Percentiles rank a stretch among this genome's conserved stretches.
These are phyloP conservation scores for Drosophila funebris DNA, from an alignment of 1,140 invertebrate species.

Conservation along the genomic window DNA sequence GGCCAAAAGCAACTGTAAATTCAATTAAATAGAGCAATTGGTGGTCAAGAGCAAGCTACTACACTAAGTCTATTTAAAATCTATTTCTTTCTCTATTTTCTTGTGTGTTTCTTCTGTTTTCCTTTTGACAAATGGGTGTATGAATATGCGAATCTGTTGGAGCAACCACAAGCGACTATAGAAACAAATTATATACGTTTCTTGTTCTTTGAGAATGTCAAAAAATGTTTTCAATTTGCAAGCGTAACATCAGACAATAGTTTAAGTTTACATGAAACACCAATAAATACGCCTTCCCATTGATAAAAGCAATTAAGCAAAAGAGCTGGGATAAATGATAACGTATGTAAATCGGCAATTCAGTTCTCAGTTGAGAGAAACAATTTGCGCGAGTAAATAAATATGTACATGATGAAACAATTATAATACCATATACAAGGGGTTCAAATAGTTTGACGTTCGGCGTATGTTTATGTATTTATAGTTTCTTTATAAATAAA, in stretches of 20 bases:
- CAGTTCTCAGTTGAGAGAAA: background rate
- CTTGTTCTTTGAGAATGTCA: background rate
- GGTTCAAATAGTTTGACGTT: conserved; percentile 28
- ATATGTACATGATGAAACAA: conserved; percentile 13
- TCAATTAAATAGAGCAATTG: conserved; percentile 27
- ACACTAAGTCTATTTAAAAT: conserved; percentile 44
- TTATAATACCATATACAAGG: conserved; percentile 29
- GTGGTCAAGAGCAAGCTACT: conserved; percentile 49
- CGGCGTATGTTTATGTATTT: conserved; percentile 26
- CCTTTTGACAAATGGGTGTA: conserved; percentile 13
- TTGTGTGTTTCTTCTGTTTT: background rate
- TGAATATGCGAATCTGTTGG: conserved; percentile 32
- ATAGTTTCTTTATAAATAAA: conserved; percentile 38
- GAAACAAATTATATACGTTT: background rate
- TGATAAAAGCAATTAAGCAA: conserved; percentile 1
- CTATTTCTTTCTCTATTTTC: background rate
- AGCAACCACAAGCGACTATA: conserved; percentile 42
- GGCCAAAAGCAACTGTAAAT: conserved; percentile 37
- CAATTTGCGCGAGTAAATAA: too few relatives aligned
- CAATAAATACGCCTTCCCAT: background rate
- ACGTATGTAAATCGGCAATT: background rate
- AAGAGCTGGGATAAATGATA: background rate
- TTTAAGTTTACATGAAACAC: background rate
- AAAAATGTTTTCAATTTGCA: background rate
- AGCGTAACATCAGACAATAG: background rate